These are phyloP conservation scores for Gymnoscopelus microlampas DNA, from an alignment of 2,797 vertebrate species.

Conservation along the genomic window DNA sequence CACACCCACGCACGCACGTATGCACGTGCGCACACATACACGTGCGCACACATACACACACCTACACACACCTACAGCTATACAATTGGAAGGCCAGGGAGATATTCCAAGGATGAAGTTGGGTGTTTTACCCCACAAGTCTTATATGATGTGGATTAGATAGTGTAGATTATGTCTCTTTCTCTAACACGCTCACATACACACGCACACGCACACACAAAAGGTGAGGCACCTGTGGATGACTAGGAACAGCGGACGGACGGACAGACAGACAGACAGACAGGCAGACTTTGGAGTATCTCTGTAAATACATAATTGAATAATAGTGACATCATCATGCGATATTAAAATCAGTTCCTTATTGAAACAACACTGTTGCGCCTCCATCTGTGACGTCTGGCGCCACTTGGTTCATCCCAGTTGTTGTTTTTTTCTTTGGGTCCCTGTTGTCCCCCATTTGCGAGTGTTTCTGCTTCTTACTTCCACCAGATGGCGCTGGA, in stretches of 20 bases:
- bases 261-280: conserved; percentile 47
- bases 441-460: conserved; percentile 20
- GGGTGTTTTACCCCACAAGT: conserved; percentile 39
- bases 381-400: conserved; percentile 21
- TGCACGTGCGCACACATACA: no score
- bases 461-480: conserved; percentile 41
- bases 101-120: conserved; percentile 41
- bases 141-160: conserved; percentile 36
- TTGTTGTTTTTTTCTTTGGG: neutral
- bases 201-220: conserved; percentile 56
- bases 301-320: conserved; percentile 79
- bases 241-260: conserved; percentile 70
- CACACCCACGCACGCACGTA: no score
- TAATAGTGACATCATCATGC: conserved; percentile 86
- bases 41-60: no score
- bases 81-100: conserved; percentile 61
- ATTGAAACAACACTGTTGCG: conserved; percentile 47
- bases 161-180: no score
- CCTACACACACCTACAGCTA: conserved; percentile 58
- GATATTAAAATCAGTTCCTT: conserved; percentile 76
- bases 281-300: conserved; percentile 82
- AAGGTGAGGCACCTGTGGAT: conserved; percentile 81
- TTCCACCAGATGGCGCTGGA: conserved; percentile 65
- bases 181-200: neutral
- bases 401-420: conserved; percentile 16